Conservation (phyloP, 2,888 invertebrate genomes). For the Vesta saturnalis region DNA sequence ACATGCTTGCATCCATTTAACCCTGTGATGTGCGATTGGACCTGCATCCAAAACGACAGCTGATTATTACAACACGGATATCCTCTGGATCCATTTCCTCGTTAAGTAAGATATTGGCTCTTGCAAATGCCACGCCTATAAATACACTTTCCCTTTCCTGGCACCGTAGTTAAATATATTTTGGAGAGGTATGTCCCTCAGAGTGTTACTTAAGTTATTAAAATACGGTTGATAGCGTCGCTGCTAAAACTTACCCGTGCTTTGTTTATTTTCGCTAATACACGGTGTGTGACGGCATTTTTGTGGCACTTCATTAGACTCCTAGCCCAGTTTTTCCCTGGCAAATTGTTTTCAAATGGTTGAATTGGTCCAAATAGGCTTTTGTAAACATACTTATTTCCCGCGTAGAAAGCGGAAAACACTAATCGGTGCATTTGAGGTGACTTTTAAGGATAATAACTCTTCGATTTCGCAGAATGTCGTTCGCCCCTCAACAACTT, state of each 20-base stretch:
- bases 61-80: no score
- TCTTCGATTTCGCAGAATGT: constrained; percentile 40
- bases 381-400: constrained; percentile 25
- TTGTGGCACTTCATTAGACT: constrained; percentile 22
- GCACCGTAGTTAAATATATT: not conserved
- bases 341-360: constrained; percentile 3
- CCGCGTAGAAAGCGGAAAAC: constrained; percentile 39
- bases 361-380: not conserved
- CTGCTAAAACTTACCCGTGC: not conserved
- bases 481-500: constrained; percentile 29
- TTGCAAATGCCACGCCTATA: not conserved
- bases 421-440: constrained; percentile 43
- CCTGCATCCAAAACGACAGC: not conserved
- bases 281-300: constrained; percentile 5
- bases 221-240: no score
- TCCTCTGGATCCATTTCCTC: no score
- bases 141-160: not conserved
- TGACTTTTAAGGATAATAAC: no score
- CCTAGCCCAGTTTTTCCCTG: constrained; percentile 22
- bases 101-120: not conserved
- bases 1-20: constrained; percentile 20
- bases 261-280: constrained; percentile 18
- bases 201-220: no score
- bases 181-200: no score
- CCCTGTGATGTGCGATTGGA: no score